Evolutionary conservation across 2,113 vertebrate genomes (phyloP), one percentile per base, ranked within the genome.

Genomic region (Morone saxatilis): DNA sequence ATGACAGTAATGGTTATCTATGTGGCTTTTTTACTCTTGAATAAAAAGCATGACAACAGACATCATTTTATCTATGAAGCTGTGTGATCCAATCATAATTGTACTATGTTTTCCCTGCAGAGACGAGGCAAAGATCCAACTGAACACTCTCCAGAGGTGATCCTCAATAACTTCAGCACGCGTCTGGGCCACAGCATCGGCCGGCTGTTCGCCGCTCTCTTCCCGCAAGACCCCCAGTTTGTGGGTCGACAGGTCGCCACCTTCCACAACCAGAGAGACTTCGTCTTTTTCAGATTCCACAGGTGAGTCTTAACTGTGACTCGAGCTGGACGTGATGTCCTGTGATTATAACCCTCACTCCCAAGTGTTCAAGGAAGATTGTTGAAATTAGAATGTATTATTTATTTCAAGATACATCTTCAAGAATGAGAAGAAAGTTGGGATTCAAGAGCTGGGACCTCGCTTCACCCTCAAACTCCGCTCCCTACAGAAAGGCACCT

Each of bases 241-340:
- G 91, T 96, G 51, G 98, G 98, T 72, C 96, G 98, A 85, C 98
- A 99, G 85, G 98, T 99, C 19, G 98, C 97, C 48, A 99, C 98
- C 5, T 99, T 99, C 89, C 98, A 99, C 90, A 99, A 99, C 92
- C 98, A 99, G 84, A 94, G 98, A 76, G 98, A 99, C 91, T 99
- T 98, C 86, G 94, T 99, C 80, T 99, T 99, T 77, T 99, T 99
- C 92, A 95, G 98, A 93, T 99, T 98, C 91, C 98, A 99, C 93
- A 97, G 98, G 98, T 99, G 45, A 68, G 51, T 79, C 16, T 31
- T 4, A n/a, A 69, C 6, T 50, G n/a, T 51, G 7, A 19, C 11
- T 7, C 45, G 38, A 71, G 3, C 0, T 59, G 16, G 19, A 51
- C 2, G 11, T 8, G 1, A 51, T 20, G 54, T 4, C 4, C 6